Evolutionary conservation across 2,888 invertebrate species (phyloP).

Genomic region (Harpalus rufipes): DNA sequence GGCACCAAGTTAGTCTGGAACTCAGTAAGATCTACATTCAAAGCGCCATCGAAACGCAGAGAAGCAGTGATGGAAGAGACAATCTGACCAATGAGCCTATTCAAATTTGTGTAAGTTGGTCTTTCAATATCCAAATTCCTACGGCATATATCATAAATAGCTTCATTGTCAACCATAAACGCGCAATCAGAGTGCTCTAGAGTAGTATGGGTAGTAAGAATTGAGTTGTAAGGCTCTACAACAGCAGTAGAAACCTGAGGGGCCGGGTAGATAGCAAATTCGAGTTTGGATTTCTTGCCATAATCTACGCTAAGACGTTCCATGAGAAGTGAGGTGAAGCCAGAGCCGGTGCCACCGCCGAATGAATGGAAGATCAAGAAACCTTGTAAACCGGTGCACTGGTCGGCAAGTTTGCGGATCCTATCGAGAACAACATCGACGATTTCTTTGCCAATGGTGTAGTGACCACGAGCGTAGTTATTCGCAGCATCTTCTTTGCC

Average conservation of each 20-base stretch:
- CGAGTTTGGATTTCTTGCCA: slow-evolving; percentile 89
- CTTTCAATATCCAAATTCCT: slow-evolving; percentile 81
- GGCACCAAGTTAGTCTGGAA: slow-evolving; percentile 81
- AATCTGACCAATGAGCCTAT: slow-evolving; percentile 80
- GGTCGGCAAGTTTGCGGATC: slow-evolving; percentile 85
- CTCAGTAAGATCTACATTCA: slow-evolving; percentile 82
- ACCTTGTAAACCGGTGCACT: slow-evolving; percentile 86
- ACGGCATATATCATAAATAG: slow-evolving; percentile 79
- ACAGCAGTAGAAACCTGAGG: slow-evolving; percentile 78
- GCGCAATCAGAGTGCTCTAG: slow-evolving; percentile 82
- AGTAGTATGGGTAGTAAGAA: slow-evolving; percentile 82
- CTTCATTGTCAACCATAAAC: slow-evolving; percentile 79
- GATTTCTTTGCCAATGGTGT: slow-evolving; percentile 88
- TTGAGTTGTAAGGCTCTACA: slow-evolving; percentile 83
- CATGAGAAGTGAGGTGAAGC: slow-evolving; percentile 90
- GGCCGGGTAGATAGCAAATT: slow-evolving; percentile 91
- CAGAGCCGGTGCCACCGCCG: slow-evolving; percentile 89
- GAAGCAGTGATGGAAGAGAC: slow-evolving; percentile 82
- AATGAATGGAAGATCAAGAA: slow-evolving; percentile 92
- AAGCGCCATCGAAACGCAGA: slow-evolving; percentile 81
- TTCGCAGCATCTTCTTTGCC: slow-evolving; percentile 93
- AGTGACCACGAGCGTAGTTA: slow-evolving; percentile 91
- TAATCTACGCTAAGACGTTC: slow-evolving; percentile 88
- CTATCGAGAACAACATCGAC: slow-evolving; percentile 84
- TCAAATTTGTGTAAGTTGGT: slow-evolving; percentile 83